Evolutionary conservation across 2,797 vertebrate genomes (phyloP).

Genomic region (Antennarius maculatus): DNA sequence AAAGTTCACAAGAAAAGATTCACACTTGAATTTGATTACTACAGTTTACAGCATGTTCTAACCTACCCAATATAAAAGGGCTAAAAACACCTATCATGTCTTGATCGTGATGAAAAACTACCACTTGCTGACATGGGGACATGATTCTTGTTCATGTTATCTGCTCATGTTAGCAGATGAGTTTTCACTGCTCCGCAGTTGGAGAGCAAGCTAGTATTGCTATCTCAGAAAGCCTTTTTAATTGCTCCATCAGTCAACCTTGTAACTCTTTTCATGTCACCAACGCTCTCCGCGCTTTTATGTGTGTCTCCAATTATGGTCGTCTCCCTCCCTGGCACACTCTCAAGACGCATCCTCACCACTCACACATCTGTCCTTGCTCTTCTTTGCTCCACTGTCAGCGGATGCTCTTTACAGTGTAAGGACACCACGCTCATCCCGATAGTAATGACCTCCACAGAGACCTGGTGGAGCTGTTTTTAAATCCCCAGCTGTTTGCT

Average conservation of each 20-base stretch:
- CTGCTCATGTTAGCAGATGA: conserved; percentile 9
- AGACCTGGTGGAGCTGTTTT: conserved; percentile 67
- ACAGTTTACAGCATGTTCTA: no score
- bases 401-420: conserved; percentile 21
- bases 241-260: conserved; percentile 43
- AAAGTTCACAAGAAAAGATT: no score
- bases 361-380: conserved; percentile 20
- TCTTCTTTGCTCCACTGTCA: conserved; percentile 38
- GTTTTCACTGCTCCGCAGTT: conserved; percentile 1
- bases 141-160: background rate
- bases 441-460: conserved; percentile 80
- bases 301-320: conserved; percentile 55
- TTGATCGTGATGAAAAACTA: background rate
- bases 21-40: no score
- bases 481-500: conserved; percentile 70
- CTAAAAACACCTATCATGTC: no score
- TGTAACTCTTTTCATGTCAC: conserved; percentile 32
- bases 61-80: no score
- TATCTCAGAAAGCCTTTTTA: conserved; percentile 40
- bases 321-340: conserved; percentile 25
- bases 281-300: conserved; percentile 27
- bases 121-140: background rate
- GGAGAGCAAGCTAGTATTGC: conserved; percentile 4
- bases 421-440: conserved; percentile 48
- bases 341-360: conserved; percentile 23